A percentile compares a stretch with the other conserved stretches of the same genome.
Evolutionary conservation across 2,888 invertebrate genomes (phyloP).

Genomic region (Imbricaverruca yamaguchii): DNA sequence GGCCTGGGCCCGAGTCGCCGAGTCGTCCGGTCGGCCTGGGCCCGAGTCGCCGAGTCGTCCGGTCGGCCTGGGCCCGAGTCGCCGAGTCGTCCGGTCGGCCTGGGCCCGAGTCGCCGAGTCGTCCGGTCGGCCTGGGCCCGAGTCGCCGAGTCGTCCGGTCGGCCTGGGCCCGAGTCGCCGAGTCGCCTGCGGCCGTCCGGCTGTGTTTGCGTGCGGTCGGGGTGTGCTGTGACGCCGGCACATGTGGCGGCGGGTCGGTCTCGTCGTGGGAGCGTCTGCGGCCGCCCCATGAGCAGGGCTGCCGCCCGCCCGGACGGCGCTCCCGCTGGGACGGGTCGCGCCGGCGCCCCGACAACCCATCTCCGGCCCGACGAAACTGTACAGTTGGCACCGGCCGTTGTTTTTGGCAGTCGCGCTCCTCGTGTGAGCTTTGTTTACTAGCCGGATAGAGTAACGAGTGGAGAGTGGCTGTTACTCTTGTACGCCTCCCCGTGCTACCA

Average conservation of each 20-base stretch:
- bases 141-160: too few relatives aligned
- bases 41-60: neutral
- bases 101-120: neutral
- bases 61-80: too few relatives aligned
- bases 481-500: too few relatives aligned
- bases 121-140: too few relatives aligned
- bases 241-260: neutral
- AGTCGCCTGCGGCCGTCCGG: neutral
- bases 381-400: too few relatives aligned
- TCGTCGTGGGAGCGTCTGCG: neutral
- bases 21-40: neutral
- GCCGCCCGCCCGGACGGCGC: neutral
- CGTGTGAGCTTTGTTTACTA: too few relatives aligned
- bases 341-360: neutral
- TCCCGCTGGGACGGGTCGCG: neutral
- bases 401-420: too few relatives aligned
- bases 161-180: neutral
- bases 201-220: neutral
- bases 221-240: neutral
- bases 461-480: too few relatives aligned
- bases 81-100: too few relatives aligned
- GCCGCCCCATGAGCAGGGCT: neutral
- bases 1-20: neutral
- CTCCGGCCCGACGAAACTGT: neutral
- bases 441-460: too few relatives aligned